phyloP scores from a whole-genome alignment of 2,797 vertebrate species.

The Cuculus canorus region DNA sequence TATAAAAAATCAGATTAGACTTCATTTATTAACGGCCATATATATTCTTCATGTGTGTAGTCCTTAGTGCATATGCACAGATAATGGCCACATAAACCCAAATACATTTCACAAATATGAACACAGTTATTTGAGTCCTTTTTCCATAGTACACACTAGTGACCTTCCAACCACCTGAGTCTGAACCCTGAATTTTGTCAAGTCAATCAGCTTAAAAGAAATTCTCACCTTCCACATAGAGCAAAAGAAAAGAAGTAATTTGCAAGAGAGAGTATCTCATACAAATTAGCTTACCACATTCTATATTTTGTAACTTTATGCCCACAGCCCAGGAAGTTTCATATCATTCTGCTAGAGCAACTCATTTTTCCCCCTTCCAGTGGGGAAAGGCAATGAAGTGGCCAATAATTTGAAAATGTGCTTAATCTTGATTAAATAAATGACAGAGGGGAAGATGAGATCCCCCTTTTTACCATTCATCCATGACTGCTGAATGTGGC shows the following conservation, averaged over 20 bases:
- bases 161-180: background rate
- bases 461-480: background rate
- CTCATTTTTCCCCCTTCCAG: background rate
- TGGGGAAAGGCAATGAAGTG: constrained; percentile 23
- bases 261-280: background rate
- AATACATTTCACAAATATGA: background rate
- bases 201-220: background rate
- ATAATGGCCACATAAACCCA: background rate
- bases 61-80: background rate
- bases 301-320: background rate
- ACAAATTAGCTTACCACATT: background rate
- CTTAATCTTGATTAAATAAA: constrained; percentile 65
- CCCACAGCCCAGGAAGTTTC: background rate
- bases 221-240: background rate
- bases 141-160: background rate
- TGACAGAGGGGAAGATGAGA: constrained; percentile 32
- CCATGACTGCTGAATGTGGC: background rate
- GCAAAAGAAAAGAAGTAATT: background rate
- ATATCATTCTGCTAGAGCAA: background rate
- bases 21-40: background rate
- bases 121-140: background rate
- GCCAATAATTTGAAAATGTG: constrained; percentile 25
- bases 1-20: background rate
- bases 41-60: background rate
- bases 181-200: background rate